These are phyloP conservation scores for Podarcis siculus DNA, from an alignment of 2,797 vertebrate species.

Conservation along the genomic window DNA sequence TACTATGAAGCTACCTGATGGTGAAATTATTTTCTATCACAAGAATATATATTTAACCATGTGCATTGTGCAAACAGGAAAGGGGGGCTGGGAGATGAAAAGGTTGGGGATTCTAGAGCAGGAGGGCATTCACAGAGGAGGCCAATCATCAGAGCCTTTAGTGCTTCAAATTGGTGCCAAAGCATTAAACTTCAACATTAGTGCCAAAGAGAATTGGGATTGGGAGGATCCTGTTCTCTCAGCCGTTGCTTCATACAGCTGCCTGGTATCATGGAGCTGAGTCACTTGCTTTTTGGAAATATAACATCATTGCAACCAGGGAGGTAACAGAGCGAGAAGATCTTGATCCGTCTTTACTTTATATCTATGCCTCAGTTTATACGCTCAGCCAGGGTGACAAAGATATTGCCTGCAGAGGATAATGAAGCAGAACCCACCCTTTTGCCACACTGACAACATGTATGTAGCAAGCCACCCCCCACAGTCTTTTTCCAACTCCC, in stretches of 20 bases:
- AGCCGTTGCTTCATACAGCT: slow-evolving; percentile 8
- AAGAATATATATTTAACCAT: not conserved
- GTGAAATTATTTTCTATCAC: not conserved
- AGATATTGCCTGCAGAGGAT: not conserved
- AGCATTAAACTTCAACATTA: slow-evolving; percentile 3
- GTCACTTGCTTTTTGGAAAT: slow-evolving; percentile 20
- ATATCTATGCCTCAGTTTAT: too few relatives aligned
- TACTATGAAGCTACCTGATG: too few relatives aligned
- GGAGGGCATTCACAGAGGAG: not conserved
- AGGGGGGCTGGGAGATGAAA: not conserved
- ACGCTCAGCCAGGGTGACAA: too few relatives aligned
- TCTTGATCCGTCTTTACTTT: not conserved
- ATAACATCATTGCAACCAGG: slow-evolving; percentile 26
- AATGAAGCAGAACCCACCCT: not conserved
- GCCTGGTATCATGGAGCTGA: slow-evolving; percentile 20
- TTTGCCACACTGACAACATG: not conserved
- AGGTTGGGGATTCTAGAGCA: not conserved
- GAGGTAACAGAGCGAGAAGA: slow-evolving; percentile 14
- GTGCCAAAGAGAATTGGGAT: not conserved
- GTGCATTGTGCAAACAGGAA: not conserved
- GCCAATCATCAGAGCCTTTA: not conserved
- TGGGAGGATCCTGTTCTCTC: not conserved
- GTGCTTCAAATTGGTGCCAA: not conserved
- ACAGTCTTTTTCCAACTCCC: not conserved
- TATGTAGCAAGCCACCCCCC: not conserved